Percentiles rank a stretch among this genome's conserved stretches.
Conservation (phyloP, 30 jellyfish, hydroid and myxozoan genomes). For the Calvadosia cruxmelitensis region DNA sequence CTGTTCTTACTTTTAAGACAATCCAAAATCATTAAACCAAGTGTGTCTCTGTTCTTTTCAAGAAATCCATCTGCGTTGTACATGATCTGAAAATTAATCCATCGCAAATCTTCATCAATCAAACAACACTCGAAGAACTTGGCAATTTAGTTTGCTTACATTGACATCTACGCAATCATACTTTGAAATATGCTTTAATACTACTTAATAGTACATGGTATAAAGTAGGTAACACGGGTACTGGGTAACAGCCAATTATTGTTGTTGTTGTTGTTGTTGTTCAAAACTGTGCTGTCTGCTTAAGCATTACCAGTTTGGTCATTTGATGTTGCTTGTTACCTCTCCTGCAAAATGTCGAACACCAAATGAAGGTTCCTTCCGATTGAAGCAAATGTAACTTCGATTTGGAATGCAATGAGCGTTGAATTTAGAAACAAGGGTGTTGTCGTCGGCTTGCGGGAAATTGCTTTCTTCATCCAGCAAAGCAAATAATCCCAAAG, state of each 20-base stretch:
- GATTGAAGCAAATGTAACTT: constrained; percentile 24
- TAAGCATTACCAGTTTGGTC: not conserved
- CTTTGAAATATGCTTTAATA: too few relatives aligned
- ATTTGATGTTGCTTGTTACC: constrained; percentile 17
- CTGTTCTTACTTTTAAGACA: constrained; percentile 67
- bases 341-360: constrained; percentile 46
- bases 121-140: not conserved
- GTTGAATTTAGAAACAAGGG: constrained; percentile 51
- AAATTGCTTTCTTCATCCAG: constrained; percentile 81
- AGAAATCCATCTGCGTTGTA: constrained; percentile 73
- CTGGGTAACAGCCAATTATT: too few relatives aligned
- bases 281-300: not conserved
- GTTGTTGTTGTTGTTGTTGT: too few relatives aligned
- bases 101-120: not conserved
- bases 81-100: too few relatives aligned
- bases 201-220: too few relatives aligned
- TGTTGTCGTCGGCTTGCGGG: constrained; percentile 77
- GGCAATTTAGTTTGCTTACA: not conserved
- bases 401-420: constrained; percentile 64
- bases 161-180: not conserved
- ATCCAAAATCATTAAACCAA: constrained; percentile 27
- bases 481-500: constrained; percentile 63
- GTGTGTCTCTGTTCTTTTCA: constrained; percentile 51
- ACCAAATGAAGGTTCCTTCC: constrained; percentile 49
- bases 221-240: too few relatives aligned